phyloP scores from a whole-genome alignment of 2,797 vertebrate species.

The Xiphorhynchus erythropygius region DNA sequence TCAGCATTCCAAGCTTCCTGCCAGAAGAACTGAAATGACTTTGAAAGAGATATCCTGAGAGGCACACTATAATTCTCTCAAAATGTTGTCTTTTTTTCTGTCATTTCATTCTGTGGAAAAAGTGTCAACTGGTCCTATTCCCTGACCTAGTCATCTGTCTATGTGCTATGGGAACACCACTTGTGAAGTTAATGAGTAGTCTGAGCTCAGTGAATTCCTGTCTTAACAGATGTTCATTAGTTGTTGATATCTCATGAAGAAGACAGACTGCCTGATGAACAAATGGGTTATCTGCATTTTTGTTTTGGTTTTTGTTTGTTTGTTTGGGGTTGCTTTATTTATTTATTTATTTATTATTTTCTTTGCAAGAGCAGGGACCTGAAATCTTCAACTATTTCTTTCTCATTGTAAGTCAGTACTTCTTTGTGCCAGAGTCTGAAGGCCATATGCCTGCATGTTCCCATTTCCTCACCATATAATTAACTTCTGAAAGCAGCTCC shows the following conservation, averaged over 20 bases:
- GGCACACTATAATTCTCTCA: not conserved
- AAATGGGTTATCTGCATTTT: not conserved
- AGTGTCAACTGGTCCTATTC: not conserved
- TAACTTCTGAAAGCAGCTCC: not conserved
- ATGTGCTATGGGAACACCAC: not conserved
- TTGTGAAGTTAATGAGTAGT: not conserved
- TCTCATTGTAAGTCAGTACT: not conserved
- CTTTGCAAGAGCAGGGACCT: not conserved
- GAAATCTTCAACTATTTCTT: not conserved
- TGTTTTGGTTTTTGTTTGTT: not conserved
- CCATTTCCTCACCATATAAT: not conserved
- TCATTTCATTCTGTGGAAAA: not conserved
- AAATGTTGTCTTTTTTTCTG: not conserved
- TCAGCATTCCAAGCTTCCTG: not conserved
- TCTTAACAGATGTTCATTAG: not conserved
- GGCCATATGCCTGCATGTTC: not conserved
- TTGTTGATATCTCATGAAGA: not conserved
- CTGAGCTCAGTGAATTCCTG: not conserved
- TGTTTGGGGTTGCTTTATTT: not conserved
- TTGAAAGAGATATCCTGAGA: not conserved
- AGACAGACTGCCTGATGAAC: not conserved
- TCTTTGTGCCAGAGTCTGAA: not conserved
- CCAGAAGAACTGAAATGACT: not conserved
- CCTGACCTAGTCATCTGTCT: not conserved
- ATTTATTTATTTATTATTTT: not conserved